Evolutionary conservation across 2,113 vertebrate species (phyloP).

Genomic region (Oncorhynchus clarkii): DNA sequence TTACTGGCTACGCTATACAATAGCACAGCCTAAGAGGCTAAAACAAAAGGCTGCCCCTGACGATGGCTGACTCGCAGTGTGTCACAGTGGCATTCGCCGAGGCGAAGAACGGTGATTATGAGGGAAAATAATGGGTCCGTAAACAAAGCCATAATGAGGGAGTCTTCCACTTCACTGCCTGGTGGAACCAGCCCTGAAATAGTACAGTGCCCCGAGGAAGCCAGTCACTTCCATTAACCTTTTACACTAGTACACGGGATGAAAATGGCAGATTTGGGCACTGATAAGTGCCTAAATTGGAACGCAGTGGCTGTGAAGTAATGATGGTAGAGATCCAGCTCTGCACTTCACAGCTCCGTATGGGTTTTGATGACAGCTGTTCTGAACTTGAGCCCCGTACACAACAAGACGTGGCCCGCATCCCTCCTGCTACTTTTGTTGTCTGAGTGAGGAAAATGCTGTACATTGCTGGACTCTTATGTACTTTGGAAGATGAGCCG

Average conservation of each 20-base stretch:
- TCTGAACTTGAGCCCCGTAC: no score
- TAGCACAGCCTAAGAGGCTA: not conserved
- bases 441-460: no score
- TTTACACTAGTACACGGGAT: not conserved
- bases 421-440: no score
- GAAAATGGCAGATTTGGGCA: not conserved
- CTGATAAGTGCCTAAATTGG: not conserved
- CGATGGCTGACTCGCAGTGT: not conserved
- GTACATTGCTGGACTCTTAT: no score
- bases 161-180: slow-evolving; percentile 8
- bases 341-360: no score
- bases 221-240: slow-evolving; percentile 21
- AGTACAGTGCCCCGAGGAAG: slow-evolving; percentile 3
- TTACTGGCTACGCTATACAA: not conserved
- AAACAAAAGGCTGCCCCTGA: not conserved
- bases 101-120: slow-evolving; percentile 25
- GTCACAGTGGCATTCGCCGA: not conserved
- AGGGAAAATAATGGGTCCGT: slow-evolving; percentile 8
- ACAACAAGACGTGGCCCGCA: no score
- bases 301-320: no score
- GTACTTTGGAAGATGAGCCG: no score
- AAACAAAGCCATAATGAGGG: slow-evolving; percentile 31
- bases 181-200: slow-evolving; percentile 22
- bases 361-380: no score
- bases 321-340: no score